These are phyloP conservation scores for Laterallus jamaicensis DNA, from an alignment of 2,113 vertebrate genomes.

Conservation along the genomic window DNA sequence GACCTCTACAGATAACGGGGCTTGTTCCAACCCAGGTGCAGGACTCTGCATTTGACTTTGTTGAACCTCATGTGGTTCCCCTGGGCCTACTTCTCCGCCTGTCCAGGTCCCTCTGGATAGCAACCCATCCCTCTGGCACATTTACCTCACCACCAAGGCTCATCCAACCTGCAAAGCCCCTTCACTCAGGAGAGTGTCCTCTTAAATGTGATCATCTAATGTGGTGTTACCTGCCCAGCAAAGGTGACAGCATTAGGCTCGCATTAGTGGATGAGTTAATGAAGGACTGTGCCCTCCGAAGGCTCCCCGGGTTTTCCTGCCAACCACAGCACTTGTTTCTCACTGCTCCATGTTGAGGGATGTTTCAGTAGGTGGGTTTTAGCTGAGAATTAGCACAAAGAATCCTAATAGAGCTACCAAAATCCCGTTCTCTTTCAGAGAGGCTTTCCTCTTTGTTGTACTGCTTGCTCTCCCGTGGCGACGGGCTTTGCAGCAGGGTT, in stretches of 20 bases:
- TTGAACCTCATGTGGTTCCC: too few species aligned
- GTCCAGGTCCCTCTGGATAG: too few species aligned
- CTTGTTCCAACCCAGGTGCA: too few species aligned
- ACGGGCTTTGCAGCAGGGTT: fast-evolving
- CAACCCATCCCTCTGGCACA: too few species aligned
- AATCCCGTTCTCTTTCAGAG: neutral
- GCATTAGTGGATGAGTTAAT: fast-evolving
- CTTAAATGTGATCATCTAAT: neutral
- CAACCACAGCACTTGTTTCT: neutral
- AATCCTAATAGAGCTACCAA: neutral
- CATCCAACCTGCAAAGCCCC: neutral
- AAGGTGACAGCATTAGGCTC: neutral
- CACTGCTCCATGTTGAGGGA: neutral
- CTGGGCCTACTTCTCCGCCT: too few species aligned
- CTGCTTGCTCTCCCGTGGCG: neutral
- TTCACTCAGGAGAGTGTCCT: neutral
- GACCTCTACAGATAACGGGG: too few species aligned
- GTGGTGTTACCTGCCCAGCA: neutral
- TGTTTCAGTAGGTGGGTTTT: neutral
- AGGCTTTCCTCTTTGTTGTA: neutral
- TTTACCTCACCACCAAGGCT: neutral
- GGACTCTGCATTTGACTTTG: too few species aligned
- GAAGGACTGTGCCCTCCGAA: neutral
- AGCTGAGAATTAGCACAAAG: neutral
- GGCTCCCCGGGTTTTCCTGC: neutral